Base-by-base conservation (phyloP, 2,113 vertebrate genomes). In the Oryzias woworae region DNA sequence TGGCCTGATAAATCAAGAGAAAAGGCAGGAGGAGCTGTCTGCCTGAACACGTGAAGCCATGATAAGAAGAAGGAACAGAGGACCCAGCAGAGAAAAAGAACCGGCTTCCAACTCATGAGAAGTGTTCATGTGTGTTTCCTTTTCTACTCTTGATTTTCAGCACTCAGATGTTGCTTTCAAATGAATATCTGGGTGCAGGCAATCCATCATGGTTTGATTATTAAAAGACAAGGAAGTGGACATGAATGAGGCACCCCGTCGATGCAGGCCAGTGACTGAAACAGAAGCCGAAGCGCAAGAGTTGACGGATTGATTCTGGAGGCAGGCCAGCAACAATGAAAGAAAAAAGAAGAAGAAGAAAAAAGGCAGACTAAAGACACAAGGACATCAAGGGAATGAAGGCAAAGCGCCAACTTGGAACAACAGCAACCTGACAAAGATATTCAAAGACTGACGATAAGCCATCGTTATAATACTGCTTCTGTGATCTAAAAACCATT, bases 191-290 rank as follows among this genome's bases (percentile, higher is more conserved):
- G 64, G 31, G 64, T 54, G 61, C 69, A 48, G 66, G 83, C 66
- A 81, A 87, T 90, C 87, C 69, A 90, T 90, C 88, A 88, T 85
- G 84, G 79, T 85, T 84, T 74, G 77, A 87, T 83, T 82, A 83
- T 87, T 76, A 76, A 75, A 82, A 84, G 82, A 90, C 85, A 89
- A 85, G 78, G 76, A 71, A 69, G 64, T 79, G 78, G 83, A 83
- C 82, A 76, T 87, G 88, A 90, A 88, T 87, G 69, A 84, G 84
- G 77, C 79, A 62, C 87, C 88, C 82, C 65, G 77, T 72, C 41
- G 80, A 76, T 74, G 78, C 54, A 44, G 69, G 76, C 71, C 75
- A 75, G 85, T 73, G 69, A 58, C 61, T 55, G 75, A 80, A 85
- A 80, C 74, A 73, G 69, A 77, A 62, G 69, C 75, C 64, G 52